These are phyloP conservation scores for Schlechtendalia chinensis DNA, from an alignment of 1,140 invertebrate species.

Conservation along the genomic window DNA sequence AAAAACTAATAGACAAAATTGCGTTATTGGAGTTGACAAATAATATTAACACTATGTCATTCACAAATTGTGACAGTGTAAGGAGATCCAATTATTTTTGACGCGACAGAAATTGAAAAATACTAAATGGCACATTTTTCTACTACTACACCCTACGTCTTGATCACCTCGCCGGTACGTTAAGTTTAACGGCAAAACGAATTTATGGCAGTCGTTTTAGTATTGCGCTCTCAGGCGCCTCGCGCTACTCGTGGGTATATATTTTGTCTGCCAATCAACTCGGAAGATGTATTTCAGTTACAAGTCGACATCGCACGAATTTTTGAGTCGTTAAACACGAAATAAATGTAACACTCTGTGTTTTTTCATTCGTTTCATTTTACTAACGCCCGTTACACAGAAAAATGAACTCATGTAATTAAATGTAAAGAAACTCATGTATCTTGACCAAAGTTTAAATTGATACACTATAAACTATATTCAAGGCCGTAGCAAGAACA, in stretches of 20 bases:
- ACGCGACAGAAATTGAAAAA: constrained; percentile 3
- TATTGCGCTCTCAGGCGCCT: neutral
- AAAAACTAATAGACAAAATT: neutral
- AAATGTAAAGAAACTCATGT: neutral
- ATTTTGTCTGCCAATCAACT: neutral
- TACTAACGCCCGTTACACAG: neutral
- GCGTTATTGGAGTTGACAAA: neutral
- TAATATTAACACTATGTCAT: neutral
- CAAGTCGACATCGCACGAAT: neutral
- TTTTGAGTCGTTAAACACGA: neutral
- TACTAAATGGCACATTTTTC: neutral
- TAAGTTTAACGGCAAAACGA: neutral
- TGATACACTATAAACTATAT: too few relatives aligned
- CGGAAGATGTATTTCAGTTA: neutral
- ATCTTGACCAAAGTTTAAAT: neutral
- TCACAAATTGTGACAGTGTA: neutral
- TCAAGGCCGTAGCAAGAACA: too few relatives aligned
- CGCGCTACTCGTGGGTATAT: neutral
- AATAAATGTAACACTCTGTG: neutral
- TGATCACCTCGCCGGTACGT: neutral
- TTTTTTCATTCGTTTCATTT: too few relatives aligned
- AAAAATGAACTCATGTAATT: neutral
- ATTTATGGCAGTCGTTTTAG: neutral
- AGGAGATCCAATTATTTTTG: constrained; percentile 8
- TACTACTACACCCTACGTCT: neutral